A percentile compares a stretch with the other conserved stretches of the same genome.
phyloP scores from a whole-genome alignment of 2,113 vertebrate species.

The Galeopterus variegatus region DNA sequence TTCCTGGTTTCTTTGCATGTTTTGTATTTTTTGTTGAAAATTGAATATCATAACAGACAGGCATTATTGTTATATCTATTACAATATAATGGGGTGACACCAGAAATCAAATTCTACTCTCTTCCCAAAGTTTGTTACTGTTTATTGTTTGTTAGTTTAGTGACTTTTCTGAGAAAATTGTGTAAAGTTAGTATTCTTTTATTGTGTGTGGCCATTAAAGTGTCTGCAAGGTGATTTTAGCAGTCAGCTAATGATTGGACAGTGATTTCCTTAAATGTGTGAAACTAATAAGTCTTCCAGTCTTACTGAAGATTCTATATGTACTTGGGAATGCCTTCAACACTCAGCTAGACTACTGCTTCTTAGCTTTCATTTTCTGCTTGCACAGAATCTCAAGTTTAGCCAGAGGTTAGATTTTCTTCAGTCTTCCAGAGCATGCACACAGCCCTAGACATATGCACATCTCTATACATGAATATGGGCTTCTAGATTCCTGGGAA shows the following conservation, averaged over 20 bases:
- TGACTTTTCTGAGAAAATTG: neutral
- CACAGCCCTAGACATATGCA: neutral
- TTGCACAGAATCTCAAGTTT: neutral
- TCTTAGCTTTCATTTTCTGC: slow-evolving; percentile 17
- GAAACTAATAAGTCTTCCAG: neutral
- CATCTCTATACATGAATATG: neutral
- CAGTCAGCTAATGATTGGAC: neutral
- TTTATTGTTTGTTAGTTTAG: neutral
- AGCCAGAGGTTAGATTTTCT: neutral
- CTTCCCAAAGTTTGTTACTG: neutral
- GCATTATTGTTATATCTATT: too few relatives aligned
- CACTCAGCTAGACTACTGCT: neutral
- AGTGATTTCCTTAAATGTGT: neutral
- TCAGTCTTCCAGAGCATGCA: neutral
- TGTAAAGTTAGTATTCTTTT: neutral
- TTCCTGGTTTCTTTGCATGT: neutral
- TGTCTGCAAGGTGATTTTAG: neutral
- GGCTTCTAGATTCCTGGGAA: neutral
- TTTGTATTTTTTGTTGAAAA: slow-evolving; percentile 40
- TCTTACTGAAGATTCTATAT: neutral
- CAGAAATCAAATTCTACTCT: neutral
- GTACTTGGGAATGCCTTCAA: neutral
- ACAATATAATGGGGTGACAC: neutral
- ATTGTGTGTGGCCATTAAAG: neutral
- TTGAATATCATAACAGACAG: neutral